Conservation (phyloP, 1,140 invertebrate genomes). For the Scaptomyza pallida region DNA sequence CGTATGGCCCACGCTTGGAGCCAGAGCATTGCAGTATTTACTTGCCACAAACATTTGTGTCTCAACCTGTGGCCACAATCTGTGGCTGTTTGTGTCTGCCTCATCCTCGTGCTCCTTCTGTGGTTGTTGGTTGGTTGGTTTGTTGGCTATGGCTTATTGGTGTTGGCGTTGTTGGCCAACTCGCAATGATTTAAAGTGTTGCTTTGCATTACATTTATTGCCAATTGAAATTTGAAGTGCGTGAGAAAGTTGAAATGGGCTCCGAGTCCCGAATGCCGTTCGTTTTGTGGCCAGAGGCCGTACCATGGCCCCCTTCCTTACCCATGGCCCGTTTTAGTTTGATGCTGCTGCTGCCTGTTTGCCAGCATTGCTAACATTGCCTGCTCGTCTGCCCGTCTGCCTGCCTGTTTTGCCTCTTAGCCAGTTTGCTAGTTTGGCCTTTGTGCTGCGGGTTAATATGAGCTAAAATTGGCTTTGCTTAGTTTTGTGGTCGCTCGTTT, state of each 20-base stretch:
- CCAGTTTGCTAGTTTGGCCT: conserved; percentile 59
- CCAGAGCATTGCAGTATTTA: conserved; percentile 5
- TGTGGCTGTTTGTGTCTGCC: conserved; percentile 4
- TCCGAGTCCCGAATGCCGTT: conserved; percentile 22
- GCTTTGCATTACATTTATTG: conserved; percentile 84
- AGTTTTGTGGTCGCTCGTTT: conserved; percentile 80
- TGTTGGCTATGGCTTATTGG: conserved; percentile 64
- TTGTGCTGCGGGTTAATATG: conserved; percentile 83
- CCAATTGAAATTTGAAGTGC: conserved; percentile 84
- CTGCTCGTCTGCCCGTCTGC: no score
- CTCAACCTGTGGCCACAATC: conserved; percentile 37
- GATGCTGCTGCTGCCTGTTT: conserved; percentile 3
- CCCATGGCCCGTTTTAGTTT: conserved; percentile 6
- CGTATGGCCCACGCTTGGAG: conserved; percentile 11
- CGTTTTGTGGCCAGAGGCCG: conserved; percentile 45
- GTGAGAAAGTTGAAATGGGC: conserved; percentile 83
- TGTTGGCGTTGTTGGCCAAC: conserved; percentile 74
- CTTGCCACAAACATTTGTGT: neutral
- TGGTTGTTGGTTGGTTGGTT: conserved; percentile 23
- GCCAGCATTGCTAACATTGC: conserved; percentile 15
- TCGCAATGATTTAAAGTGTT: conserved; percentile 84
- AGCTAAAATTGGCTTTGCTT: conserved; percentile 82
- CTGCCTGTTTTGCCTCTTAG: conserved; percentile 15
- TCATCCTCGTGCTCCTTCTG: neutral
- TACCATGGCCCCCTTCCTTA: conserved; percentile 11